phyloP scores from a whole-genome alignment of 1,140 invertebrate genomes.

The Philopotamus ludificatus region DNA sequence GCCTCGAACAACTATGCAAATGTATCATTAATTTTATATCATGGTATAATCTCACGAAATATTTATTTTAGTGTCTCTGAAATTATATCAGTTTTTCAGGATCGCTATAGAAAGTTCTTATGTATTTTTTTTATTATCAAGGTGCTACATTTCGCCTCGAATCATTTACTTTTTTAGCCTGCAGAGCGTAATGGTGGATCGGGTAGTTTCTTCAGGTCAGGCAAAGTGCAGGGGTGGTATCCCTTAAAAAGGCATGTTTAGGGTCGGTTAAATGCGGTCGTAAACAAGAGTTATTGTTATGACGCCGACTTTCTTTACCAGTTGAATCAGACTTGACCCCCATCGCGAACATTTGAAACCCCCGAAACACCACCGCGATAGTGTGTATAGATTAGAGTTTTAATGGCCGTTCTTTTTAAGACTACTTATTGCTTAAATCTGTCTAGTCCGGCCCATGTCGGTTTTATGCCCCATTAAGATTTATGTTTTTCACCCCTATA shows the following conservation, averaged over 20 bases:
- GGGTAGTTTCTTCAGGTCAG: not conserved
- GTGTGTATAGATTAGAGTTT: not conserved
- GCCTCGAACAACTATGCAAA: too few relatives aligned
- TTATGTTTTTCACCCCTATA: not conserved
- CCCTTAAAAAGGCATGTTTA: conserved; percentile 33
- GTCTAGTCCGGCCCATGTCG: not conserved
- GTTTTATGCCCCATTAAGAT: not conserved
- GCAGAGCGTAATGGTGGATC: not conserved
- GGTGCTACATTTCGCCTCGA: too few relatives aligned
- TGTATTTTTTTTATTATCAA: too few relatives aligned
- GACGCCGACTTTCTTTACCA: conserved; percentile 7
- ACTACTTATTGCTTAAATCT: not conserved
- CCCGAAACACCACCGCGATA: too few relatives aligned
- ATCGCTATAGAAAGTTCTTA: too few relatives aligned
- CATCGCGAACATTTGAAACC: too few relatives aligned
- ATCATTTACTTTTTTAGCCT: not conserved
- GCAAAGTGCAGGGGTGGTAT: conserved; percentile 1
- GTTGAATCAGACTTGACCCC: not conserved
- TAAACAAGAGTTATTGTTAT: conserved; percentile 37
- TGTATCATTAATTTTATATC: too few relatives aligned
- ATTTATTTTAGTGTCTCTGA: too few relatives aligned
- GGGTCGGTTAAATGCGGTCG: conserved; percentile 25
- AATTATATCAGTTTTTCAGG: too few relatives aligned
- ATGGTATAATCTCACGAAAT: too few relatives aligned
- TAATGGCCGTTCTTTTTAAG: not conserved